Evolutionary conservation across 2,888 invertebrate species (phyloP), one percentile per base, ranked within the genome.

Genomic region (Gnatocerus cornutus): DNA sequence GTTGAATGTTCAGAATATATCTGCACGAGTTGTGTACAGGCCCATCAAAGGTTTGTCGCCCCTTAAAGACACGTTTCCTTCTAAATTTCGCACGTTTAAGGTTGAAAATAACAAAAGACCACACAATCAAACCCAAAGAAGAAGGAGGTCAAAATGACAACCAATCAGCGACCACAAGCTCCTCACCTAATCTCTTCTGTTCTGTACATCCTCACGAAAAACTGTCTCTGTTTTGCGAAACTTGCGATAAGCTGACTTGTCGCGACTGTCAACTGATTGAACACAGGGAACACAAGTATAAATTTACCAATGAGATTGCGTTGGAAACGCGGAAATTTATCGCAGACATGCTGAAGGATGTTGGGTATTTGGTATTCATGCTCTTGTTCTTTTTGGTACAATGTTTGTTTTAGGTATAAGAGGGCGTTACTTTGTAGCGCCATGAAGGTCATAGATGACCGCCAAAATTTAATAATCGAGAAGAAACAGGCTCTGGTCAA

Each of bases 281-380:
- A 82, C 97, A 98, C 86, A 90, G 96, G 76, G 95, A 97, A 85
- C 97, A 97, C 86, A 94, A 94, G 85, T 97, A 97, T 86, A 95
- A 95, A 88, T 96, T 96, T 87, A 93, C 95, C 77, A 91, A 93
- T 77, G 96, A 96, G 87, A 96, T 96, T 85, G 95, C 95, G 46
- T 89, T 90, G 41, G 93, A 91, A 81, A 90, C 92, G 7, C 87
- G 90, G 67, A 87, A 87, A 71, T 87, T 88, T 53, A 88, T 93
- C 14, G 87, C 87, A 45, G 87, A 88, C 13, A 87, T 93, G 76
- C 85, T 92, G n/a, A 89, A 88, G 74, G 92, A 92, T 86, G 91
- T 93, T 61, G 90, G 87, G 88, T 88, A 63, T 29, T 43, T 55
- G 1, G 43, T 8, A n/a, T n/a, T 8, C 3, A 46, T 41, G 13